phyloP scores from a whole-genome alignment of 2,113 vertebrate species.

The Tympanuchus pallidicinctus region DNA sequence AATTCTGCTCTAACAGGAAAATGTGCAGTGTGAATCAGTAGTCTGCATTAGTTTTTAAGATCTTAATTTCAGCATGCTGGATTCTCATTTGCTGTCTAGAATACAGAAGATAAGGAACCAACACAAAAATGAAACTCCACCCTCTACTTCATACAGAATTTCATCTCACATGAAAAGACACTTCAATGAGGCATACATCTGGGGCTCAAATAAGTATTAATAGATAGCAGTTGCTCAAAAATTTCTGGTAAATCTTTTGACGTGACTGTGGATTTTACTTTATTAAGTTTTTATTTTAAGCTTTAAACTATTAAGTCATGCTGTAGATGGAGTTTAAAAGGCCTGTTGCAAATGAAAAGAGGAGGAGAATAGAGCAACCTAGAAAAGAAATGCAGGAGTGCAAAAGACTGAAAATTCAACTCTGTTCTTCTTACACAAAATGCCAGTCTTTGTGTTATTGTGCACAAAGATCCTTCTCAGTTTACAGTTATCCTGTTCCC shows the following conservation, averaged over 20 bases:
- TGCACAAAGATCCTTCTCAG: background rate
- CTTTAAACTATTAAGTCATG: background rate
- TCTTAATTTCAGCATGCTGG: background rate
- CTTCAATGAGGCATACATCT: background rate
- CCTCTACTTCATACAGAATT: background rate
- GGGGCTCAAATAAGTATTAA: background rate
- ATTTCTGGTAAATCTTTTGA: background rate
- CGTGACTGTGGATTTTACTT: background rate
- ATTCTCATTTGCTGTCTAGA: background rate
- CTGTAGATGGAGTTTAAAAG: background rate
- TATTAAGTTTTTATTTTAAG: background rate
- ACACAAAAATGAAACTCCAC: background rate
- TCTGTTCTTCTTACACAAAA: conserved; percentile 6
- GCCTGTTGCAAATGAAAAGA: conserved; percentile 4
- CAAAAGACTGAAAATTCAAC: background rate
- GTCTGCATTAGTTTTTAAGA: background rate
- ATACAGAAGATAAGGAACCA: background rate
- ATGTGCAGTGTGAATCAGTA: background rate
- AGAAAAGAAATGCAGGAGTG: background rate
- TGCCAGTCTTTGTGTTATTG: background rate
- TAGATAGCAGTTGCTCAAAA: background rate
- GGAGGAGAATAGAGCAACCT: background rate
- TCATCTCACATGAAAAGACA: background rate
- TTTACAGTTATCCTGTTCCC: conserved; percentile 1
- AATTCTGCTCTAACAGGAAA: background rate